phyloP scores from a whole-genome alignment of 2,113 vertebrate genomes.

The Aplodontia rufa region DNA sequence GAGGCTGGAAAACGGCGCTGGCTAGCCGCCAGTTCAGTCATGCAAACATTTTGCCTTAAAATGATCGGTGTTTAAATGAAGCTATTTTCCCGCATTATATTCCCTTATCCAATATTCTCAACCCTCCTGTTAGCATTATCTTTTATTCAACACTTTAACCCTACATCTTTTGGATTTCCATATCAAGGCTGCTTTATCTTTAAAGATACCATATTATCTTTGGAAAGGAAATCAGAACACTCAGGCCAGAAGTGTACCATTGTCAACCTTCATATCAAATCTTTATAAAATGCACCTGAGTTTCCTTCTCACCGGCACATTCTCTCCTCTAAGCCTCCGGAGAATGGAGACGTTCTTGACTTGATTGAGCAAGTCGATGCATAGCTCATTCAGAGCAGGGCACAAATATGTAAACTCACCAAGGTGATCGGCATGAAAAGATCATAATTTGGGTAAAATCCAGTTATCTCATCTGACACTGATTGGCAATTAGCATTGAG shows the following conservation, averaged over 20 bases:
- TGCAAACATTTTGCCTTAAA: not conserved
- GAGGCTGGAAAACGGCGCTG: not conserved
- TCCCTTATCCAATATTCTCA: not conserved
- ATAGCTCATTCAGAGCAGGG: not conserved
- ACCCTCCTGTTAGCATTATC: not conserved
- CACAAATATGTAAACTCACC: not conserved
- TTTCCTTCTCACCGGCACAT: not conserved
- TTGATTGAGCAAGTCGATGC: not conserved
- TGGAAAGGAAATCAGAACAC: slow-evolving; percentile 34
- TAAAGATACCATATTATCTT: not conserved
- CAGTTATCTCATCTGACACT: not conserved
- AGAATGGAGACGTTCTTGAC: not conserved
- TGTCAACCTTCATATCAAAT: not conserved
- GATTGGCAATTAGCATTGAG: not conserved
- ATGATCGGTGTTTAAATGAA: not conserved
- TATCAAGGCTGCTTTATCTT: slow-evolving; percentile 12
- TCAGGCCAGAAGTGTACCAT: not conserved
- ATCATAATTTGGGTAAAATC: not conserved
- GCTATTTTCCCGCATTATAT: not conserved
- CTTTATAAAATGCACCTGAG: not conserved
- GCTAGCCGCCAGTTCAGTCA: not conserved
- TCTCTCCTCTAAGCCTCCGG: not conserved
- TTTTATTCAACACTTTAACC: not conserved
- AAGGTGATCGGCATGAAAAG: not conserved
- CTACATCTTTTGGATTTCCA: not conserved